Conservation (phyloP, 1,140 invertebrate genomes). For the Sycophaga agraensis region DNA sequence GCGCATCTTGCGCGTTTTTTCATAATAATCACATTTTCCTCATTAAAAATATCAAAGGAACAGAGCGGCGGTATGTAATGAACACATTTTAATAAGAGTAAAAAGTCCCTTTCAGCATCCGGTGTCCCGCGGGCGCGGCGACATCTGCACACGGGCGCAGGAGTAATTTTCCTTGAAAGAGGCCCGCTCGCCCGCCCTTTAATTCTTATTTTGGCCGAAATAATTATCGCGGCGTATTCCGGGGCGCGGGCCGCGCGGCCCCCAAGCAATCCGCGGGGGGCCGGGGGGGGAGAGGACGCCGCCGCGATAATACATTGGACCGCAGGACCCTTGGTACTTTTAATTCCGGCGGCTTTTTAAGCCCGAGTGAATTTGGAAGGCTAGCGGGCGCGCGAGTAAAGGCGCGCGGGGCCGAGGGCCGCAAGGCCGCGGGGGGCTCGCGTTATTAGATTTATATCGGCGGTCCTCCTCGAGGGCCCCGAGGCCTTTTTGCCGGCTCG, state of each 20-base stretch:
- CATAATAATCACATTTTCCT: neutral
- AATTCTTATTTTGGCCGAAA: neutral
- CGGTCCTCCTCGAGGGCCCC: conserved; percentile 22
- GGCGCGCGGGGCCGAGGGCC: neutral
- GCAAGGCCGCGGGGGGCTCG: neutral
- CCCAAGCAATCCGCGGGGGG: neutral
- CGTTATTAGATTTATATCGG: conserved; percentile 49
- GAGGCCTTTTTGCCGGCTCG: conserved; percentile 47
- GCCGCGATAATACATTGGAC: conserved; percentile 12
- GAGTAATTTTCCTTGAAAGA: neutral
- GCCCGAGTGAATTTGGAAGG: conserved; percentile 17
- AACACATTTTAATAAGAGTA: neutral
- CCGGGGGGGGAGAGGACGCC: too few species aligned
- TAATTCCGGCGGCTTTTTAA: conserved; percentile 21
- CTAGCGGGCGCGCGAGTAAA: neutral
- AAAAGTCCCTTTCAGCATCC: too few species aligned
- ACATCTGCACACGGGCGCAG: neutral
- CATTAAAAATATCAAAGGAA: neutral
- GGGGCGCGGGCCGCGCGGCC: neutral
- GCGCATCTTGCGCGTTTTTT: too few species aligned
- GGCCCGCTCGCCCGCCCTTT: too few species aligned
- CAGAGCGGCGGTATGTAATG: neutral
- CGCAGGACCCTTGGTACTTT: conserved; percentile 20
- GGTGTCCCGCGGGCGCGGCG: too few species aligned
- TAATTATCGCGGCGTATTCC: neutral